Evolutionary conservation across 2,797 vertebrate genomes (phyloP).

Genomic region (Urocyon cinereoargenteus): DNA sequence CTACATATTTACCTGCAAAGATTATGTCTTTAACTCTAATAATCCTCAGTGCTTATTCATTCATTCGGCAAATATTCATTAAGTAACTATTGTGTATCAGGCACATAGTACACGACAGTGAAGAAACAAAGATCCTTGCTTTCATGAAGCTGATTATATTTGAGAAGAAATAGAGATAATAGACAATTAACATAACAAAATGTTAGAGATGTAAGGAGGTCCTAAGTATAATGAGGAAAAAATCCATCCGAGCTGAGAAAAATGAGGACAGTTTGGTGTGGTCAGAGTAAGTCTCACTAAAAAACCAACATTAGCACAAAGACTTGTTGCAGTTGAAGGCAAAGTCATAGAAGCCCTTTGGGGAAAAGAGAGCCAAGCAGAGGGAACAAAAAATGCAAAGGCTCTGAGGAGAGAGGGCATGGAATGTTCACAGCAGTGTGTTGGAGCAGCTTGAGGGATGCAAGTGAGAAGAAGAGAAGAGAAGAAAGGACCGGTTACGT

Average conservation of each 20-base stretch:
- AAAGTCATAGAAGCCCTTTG: background rate
- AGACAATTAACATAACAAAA: background rate
- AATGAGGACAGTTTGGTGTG: background rate
- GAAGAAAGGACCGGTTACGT: background rate
- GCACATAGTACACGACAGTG: background rate
- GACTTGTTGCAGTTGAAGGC: background rate
- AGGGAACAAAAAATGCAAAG: background rate
- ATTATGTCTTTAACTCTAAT: background rate
- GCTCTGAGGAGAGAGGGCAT: no score
- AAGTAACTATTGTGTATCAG: background rate
- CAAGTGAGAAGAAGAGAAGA: background rate
- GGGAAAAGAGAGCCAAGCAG: background rate
- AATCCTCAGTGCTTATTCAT: background rate
- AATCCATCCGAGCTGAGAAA: background rate
- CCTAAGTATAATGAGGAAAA: background rate
- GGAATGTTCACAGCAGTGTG: background rate
- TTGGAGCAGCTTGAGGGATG: background rate
- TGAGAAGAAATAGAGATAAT: background rate
- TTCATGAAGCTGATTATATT: background rate
- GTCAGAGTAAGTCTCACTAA: background rate
- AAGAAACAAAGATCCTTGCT: background rate
- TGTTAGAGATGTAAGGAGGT: background rate
- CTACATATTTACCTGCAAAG: background rate
- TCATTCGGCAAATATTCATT: background rate
- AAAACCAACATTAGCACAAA: background rate